Evolutionary conservation across 2,113 vertebrate species (phyloP).

Genomic region (Psophia crepitans): DNA sequence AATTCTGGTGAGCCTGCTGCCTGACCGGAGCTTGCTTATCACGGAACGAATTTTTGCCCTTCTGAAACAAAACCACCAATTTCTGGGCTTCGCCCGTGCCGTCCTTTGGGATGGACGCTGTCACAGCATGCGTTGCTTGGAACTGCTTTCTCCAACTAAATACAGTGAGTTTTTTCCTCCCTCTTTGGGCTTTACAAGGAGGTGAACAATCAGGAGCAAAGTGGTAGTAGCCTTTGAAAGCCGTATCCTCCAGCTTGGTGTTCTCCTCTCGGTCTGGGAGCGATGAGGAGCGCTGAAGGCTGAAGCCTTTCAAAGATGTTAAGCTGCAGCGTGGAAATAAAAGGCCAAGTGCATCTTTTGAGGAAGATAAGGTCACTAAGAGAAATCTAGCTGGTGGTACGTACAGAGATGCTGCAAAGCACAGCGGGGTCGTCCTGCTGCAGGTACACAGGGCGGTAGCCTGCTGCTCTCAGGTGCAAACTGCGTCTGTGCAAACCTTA

Average conservation of each 20-base stretch:
- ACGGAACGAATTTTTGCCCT: neutral
- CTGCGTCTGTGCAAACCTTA: neutral
- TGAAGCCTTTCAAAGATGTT: neutral
- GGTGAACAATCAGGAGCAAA: neutral
- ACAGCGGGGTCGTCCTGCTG: accelerated
- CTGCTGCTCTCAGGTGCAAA: neutral
- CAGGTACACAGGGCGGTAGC: neutral
- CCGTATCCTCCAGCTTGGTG: neutral
- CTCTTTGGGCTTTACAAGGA: neutral
- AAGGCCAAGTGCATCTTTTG: neutral
- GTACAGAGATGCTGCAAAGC: neutral
- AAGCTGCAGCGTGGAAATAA: neutral
- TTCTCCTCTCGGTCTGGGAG: neutral
- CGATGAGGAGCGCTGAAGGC: neutral
- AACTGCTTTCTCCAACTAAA: neutral
- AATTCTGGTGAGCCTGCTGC: neutral
- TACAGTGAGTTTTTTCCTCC: neutral
- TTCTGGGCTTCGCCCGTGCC: neutral
- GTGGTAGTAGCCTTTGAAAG: neutral
- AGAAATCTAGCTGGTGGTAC: neutral
- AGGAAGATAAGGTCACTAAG: neutral
- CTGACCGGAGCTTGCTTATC: neutral
- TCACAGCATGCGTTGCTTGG: neutral
- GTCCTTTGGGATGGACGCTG: neutral
- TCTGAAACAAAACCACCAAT: neutral